phyloP scores from a whole-genome alignment of 2,888 invertebrate species.

The Muscina levida region DNA sequence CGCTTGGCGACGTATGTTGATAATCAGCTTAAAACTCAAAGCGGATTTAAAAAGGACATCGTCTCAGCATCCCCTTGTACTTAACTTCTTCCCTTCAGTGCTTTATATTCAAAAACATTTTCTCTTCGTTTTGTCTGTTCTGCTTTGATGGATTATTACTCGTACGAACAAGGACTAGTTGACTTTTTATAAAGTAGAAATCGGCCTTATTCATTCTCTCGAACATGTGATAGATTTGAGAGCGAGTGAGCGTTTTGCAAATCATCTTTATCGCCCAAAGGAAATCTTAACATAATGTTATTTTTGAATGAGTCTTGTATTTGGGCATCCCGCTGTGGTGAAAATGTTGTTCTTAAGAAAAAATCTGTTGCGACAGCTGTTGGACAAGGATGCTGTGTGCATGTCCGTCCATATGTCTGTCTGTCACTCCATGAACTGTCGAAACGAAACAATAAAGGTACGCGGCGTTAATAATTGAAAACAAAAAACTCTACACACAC shows the following conservation, averaged over 20 bases:
- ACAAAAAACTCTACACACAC: constrained; percentile 63
- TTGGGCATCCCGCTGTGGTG: constrained; percentile 64
- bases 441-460: constrained; percentile 46
- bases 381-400: constrained; percentile 61
- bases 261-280: constrained; percentile 21
- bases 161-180: constrained; percentile 25
- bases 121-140: constrained; percentile 7
- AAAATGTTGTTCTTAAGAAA: constrained; percentile 54
- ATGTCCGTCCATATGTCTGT: constrained; percentile 4
- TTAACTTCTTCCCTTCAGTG: constrained; percentile 23
- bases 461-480: constrained; percentile 60
- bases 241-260: constrained; percentile 24
- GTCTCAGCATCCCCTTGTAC: constrained; percentile 29
- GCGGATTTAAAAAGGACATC: constrained; percentile 65
- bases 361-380: constrained; percentile 67
- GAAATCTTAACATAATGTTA: constrained; percentile 61
- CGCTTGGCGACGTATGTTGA: constrained; percentile 53
- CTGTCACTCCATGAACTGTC: background rate
- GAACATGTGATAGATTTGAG: background rate
- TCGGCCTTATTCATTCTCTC: background rate
- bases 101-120: constrained; percentile 37
- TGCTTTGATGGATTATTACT: constrained; percentile 51
- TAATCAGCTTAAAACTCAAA: constrained; percentile 66
- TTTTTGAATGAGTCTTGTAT: constrained; percentile 57
- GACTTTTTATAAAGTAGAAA: constrained; percentile 11